Evolutionary conservation across 1,140 invertebrate genomes (phyloP).

Genomic region (Zaprionus capensis): DNA sequence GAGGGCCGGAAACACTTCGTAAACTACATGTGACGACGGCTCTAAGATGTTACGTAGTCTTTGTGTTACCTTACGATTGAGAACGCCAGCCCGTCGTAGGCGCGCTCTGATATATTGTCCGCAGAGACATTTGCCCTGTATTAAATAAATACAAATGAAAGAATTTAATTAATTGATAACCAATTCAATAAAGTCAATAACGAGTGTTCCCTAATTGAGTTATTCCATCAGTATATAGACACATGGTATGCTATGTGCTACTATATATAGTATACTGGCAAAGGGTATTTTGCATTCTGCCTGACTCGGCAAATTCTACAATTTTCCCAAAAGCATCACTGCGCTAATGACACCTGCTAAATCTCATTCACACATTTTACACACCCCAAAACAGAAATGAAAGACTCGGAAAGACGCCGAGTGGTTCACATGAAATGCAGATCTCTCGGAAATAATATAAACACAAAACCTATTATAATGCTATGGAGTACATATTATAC

Average conservation of each 20-base stretch:
- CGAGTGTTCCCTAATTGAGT: slow-evolving; percentile 6
- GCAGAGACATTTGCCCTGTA: slow-evolving; percentile 81
- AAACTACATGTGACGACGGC: slow-evolving; percentile 76
- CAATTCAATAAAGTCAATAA: slow-evolving; percentile 39
- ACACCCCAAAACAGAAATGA: slow-evolving; percentile 34
- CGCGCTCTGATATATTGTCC: slow-evolving; percentile 80
- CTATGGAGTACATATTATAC: background rate
- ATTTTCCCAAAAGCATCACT: background rate
- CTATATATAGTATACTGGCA: too few species aligned
- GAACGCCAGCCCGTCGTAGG: slow-evolving; percentile 75
- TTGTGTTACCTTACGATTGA: slow-evolving; percentile 81
- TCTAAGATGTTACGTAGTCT: slow-evolving; percentile 78
- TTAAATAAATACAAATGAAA: background rate
- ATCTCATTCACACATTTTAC: slow-evolving; percentile 64
- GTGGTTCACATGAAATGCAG: slow-evolving; percentile 29
- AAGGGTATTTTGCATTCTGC: background rate
- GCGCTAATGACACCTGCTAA: slow-evolving; percentile 59
- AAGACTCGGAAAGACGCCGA: slow-evolving; percentile 17
- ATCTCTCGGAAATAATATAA: slow-evolving; percentile 28
- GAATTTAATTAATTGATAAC: slow-evolving; percentile 51
- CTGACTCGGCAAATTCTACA: background rate
- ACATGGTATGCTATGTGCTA: too few species aligned
- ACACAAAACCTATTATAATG: slow-evolving; percentile 3
- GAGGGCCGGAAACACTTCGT: slow-evolving; percentile 81
- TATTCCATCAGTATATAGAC: background rate